These are phyloP conservation scores for Macaca fascicularis DNA, from an alignment of 2,113 vertebrate genomes.

Conservation along the genomic window T2T-MFA8v1.1 NC_088392.1:70710501-70711000, in stretches of 20 bases:
- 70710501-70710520: too few relatives aligned
- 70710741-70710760: slow-evolving; percentile 6
- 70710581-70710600: too few relatives aligned
- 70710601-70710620: too few relatives aligned
- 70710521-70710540: too few relatives aligned
- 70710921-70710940: not conserved
- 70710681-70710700: not conserved
- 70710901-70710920: not conserved
- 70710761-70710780: slow-evolving; percentile 7
- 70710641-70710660: too few relatives aligned
- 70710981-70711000: not conserved
- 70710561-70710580: too few relatives aligned
- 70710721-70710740: slow-evolving; percentile 38
- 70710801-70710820: slow-evolving; percentile 20
- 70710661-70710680: too few relatives aligned
- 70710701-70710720: not conserved
- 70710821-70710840: not conserved
- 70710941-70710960: not conserved
- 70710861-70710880: slow-evolving; percentile 11
- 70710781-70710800: not conserved
- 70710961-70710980: slow-evolving; percentile 11
- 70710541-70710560: too few relatives aligned
- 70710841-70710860: not conserved
- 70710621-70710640: too few relatives aligned
- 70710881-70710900: not conserved